A percentile compares a stretch with the other conserved stretches of the same genome.
Evolutionary conservation across 2,113 vertebrate genomes (phyloP).

Genomic region (Rhynchomys soricoides): DNA sequence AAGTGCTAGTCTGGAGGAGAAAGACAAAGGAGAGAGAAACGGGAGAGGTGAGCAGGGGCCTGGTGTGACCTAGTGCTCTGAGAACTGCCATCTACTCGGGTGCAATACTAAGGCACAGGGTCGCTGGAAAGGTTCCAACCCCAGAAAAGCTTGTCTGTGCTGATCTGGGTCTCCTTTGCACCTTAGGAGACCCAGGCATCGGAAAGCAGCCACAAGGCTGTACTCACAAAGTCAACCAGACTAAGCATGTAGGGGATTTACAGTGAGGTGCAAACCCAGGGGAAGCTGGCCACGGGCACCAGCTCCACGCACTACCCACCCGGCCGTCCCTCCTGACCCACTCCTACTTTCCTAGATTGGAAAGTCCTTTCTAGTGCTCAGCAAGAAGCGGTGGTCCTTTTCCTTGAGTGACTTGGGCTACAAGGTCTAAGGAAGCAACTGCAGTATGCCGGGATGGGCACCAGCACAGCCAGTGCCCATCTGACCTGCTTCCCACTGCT

Average conservation of each 20-base stretch:
- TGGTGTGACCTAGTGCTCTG: neutral
- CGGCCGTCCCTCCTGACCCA: neutral
- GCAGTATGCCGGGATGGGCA: too few species aligned
- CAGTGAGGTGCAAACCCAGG: neutral
- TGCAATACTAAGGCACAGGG: neutral
- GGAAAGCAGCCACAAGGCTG: constrained; percentile 41
- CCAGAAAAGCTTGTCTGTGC: neutral
- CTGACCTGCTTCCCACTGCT: neutral
- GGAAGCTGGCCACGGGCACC: neutral
- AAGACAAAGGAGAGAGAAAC: constrained; percentile 65
- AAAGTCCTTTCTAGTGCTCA: neutral
- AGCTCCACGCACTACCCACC: fast-evolving
- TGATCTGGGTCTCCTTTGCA: neutral
- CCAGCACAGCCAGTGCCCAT: neutral
- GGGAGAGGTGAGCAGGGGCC: constrained; percentile 24
- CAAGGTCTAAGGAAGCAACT: neutral
- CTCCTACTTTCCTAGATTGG: neutral
- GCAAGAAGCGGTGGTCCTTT: neutral
- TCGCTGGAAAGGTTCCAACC: neutral
- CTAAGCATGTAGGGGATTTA: neutral
- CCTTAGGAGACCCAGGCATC: constrained; percentile 23
- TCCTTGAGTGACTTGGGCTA: fast-evolving
- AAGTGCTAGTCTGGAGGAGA: constrained; percentile 91
- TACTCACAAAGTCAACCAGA: neutral
- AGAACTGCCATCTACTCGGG: neutral